Percentiles rank a stretch among this genome's conserved stretches.
These are phyloP conservation scores for Avahi laniger DNA, from an alignment of 2,797 vertebrate genomes.

Conservation along the genomic window DNA sequence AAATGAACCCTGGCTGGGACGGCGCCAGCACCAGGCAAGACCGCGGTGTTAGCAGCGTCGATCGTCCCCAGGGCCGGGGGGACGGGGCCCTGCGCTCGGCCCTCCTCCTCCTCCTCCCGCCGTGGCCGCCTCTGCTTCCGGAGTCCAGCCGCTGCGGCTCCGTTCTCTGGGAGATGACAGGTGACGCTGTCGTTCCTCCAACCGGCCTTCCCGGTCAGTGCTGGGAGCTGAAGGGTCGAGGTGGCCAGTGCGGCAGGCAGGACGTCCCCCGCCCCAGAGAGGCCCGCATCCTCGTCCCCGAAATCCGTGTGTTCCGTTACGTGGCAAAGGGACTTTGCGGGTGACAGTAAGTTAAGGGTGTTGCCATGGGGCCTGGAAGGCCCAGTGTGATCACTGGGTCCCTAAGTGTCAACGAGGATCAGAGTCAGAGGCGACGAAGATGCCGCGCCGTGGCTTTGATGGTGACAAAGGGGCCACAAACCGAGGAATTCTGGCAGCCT, in stretches of 20 bases:
- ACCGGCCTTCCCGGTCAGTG: background rate
- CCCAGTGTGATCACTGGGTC: background rate
- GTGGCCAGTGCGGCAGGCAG: background rate
- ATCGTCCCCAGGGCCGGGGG: background rate
- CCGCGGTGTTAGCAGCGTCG: background rate
- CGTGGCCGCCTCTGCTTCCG: background rate
- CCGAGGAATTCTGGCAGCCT: background rate
- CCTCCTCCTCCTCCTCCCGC: background rate
- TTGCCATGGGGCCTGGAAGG: background rate
- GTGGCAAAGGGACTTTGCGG: background rate
- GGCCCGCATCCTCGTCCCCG: no score
- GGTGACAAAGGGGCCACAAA: background rate
- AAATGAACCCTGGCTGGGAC: background rate
- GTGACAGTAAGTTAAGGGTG: background rate
- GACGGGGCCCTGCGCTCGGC: background rate
- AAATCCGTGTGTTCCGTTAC: background rate
- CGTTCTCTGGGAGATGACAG: background rate
- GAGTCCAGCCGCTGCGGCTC: background rate
- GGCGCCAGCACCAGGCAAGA: background rate
- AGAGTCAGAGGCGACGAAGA: background rate
- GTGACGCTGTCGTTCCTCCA: background rate
- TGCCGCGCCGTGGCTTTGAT: background rate
- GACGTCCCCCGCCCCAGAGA: background rate
- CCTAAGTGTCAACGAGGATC: background rate
- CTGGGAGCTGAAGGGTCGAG: background rate